Evolutionary conservation across 92 coral and sea anemone species (phyloP), one percentile per base, ranked within the genome.

Genomic region (Heliopora coerulea): DNA sequence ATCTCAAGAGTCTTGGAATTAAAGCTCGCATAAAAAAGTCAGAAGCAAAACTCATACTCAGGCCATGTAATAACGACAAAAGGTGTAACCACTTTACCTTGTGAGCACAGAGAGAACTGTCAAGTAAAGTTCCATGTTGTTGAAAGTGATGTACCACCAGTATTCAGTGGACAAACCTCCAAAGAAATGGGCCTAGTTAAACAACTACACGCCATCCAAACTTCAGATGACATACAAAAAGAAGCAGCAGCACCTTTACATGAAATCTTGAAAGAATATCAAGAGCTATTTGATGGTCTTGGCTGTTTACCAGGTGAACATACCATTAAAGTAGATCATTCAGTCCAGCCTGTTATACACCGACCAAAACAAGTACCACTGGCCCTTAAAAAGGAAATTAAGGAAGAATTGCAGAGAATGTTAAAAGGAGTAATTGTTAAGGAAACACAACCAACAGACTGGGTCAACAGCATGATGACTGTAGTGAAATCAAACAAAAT

Each of bases 381-480:
- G 8, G 72, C 84, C 29, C 24, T 79, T 27, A 63, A 56, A 72
- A 57, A 40, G 8, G 56, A 80, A 18, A 33, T 85, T 3, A 85
- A 80, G 23, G 66, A 80, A 9, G 73, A 66, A 31, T 61, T 81
- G 1, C 62, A 85, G 42, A 68, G 64, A n/a, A 63, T 29, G 27
- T 31, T 48, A 27, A 28, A 30, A 27, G 79, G 76, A 24, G 87
- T 83, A 49, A 65, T 78, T 13, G 42, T 64, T 35, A 75, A 52
- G 40, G 75, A 81, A 68, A 81, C 62, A 13, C 82, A 85, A 26
- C 86, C 79, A 2, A 85, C 83, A 13, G 83, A 54, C 25, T 81
- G 83, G 89, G 83, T 85, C 30, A 85, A 69, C 67, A 81, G 82
- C 30, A 76, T 85, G 89, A 86, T 76, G 11, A 78, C 83, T 1